Evolutionary conservation across 92 coral and sea anemone genomes (phyloP).

Genomic region (Metridium senile): DNA sequence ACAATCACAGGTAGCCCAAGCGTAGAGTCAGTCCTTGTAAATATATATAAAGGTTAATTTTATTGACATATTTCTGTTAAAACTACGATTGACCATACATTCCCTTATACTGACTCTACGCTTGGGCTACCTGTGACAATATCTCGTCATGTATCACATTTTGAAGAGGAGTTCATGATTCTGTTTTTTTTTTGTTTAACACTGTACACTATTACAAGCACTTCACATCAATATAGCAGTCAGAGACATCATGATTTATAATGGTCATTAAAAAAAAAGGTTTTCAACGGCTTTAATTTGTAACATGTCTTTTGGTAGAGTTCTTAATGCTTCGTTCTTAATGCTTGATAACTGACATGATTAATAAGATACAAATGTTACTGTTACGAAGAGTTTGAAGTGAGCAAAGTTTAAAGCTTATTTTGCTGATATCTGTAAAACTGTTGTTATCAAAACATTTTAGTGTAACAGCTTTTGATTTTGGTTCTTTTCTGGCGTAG

Average conservation of each 20-base stretch:
- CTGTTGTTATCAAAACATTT: too few species aligned
- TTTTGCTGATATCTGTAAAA: too few species aligned
- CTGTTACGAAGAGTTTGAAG: not conserved
- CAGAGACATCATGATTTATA: not conserved
- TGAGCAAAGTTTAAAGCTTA: too few species aligned
- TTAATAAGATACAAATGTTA: not conserved
- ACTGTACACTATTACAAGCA: not conserved
- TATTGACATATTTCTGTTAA: too few species aligned
- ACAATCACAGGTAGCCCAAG: too few species aligned
- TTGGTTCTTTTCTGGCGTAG: slow-evolving; percentile 33
- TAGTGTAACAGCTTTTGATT: too few species aligned
- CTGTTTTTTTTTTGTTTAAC: not conserved
- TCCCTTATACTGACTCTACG: too few species aligned
- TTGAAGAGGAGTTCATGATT: not conserved
- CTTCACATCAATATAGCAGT: not conserved
- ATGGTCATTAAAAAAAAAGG: not conserved
- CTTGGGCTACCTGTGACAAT: too few species aligned
- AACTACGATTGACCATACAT: too few species aligned
- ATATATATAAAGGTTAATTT: not conserved
- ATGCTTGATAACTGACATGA: not conserved
- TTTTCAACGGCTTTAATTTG: not conserved
- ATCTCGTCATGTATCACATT: not conserved
- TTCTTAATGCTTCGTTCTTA: too few species aligned
- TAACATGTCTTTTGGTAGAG: not conserved
- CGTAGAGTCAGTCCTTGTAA: too few species aligned